Evolutionary conservation across 1,140 invertebrate genomes (phyloP).

Genomic region (Drosophila teissieri): DNA sequence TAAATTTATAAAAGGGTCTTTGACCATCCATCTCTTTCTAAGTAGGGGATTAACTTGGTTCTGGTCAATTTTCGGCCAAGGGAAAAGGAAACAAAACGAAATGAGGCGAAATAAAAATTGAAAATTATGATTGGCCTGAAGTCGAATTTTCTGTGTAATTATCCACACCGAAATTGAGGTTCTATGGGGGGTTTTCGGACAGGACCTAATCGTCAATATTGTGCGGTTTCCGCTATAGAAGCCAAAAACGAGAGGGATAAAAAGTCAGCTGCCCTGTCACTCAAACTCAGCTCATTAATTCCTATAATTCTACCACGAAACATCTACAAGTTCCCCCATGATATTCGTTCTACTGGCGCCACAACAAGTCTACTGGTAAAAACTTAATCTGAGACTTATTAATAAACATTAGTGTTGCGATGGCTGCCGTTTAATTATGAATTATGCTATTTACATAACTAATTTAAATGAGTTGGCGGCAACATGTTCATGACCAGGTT

Average conservation of each 20-base stretch:
- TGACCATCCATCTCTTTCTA: constrained; percentile 44
- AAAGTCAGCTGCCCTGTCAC: constrained; percentile 41
- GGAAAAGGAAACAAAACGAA: constrained; percentile 30
- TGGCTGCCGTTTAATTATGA: constrained; percentile 65
- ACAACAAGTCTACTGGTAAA: constrained; percentile 2
- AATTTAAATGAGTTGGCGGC: constrained; percentile 65
- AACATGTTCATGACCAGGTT: constrained; percentile 76
- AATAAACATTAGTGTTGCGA: constrained; percentile 61
- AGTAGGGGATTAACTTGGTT: constrained; percentile 61
- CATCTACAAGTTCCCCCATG: constrained; percentile 5
- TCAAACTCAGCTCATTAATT: constrained; percentile 40
- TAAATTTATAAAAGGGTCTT: constrained; percentile 8
- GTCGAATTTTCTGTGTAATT: constrained; percentile 59
- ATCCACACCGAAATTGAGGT: constrained; percentile 67
- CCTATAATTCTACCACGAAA: constrained; percentile 4
- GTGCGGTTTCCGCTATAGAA: constrained; percentile 64
- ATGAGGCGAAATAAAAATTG: constrained; percentile 54
- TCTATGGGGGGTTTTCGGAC: constrained; percentile 15
- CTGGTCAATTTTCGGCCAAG: constrained; percentile 33
- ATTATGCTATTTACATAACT: constrained; percentile 74
- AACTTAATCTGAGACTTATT: constrained; percentile 44
- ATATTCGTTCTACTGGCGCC: constrained; percentile 23
- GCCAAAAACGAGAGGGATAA: background rate
- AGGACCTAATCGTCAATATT: constrained; percentile 16
- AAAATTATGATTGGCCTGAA: constrained; percentile 65